phyloP scores from a whole-genome alignment of 1,140 invertebrate genomes.

The Fopius arisanus region DNA sequence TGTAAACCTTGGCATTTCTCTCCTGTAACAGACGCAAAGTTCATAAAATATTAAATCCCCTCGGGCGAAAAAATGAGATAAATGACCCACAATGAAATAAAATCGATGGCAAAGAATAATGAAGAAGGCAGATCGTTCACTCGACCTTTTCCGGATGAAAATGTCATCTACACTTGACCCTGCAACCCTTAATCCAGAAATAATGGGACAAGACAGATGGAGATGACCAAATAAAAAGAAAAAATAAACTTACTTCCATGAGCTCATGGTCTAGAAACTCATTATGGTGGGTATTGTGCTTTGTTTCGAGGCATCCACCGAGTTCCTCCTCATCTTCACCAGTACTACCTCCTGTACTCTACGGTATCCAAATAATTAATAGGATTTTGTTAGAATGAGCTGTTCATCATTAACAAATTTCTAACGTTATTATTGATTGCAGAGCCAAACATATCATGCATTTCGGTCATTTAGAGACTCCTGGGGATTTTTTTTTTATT shows the following conservation, averaged over 20 bases:
- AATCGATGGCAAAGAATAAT: conserved; percentile 7
- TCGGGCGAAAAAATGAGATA: not conserved
- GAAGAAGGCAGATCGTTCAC: not conserved
- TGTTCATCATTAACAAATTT: too few species aligned
- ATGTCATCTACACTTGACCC: conserved; percentile 7
- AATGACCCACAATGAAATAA: conserved; percentile 7
- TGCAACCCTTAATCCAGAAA: conserved; percentile 6
- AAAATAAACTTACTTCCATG: conserved; percentile 52
- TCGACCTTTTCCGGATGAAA: not conserved
- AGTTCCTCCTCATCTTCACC: conserved; percentile 70
- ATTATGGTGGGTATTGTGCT: conserved; percentile 67
- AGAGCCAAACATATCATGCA: conserved; percentile 1
- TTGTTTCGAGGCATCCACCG: conserved; percentile 57
- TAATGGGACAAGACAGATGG: not conserved
- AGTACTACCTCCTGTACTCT: conserved; percentile 73
- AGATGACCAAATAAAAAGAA: conserved; percentile 26
- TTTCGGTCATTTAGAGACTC: not conserved
- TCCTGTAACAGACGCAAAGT: conserved; percentile 48
- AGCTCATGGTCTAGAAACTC: conserved; percentile 61
- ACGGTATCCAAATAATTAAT: conserved; percentile 38
- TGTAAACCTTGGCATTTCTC: conserved; percentile 49
- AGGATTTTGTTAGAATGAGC: conserved; percentile 26
- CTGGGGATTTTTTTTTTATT: not conserved
- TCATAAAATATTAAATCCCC: conserved; percentile 1
- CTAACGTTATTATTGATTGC: not conserved